phyloP scores from a whole-genome alignment of 2,797 vertebrate species.

The Scleropages formosus region DNA sequence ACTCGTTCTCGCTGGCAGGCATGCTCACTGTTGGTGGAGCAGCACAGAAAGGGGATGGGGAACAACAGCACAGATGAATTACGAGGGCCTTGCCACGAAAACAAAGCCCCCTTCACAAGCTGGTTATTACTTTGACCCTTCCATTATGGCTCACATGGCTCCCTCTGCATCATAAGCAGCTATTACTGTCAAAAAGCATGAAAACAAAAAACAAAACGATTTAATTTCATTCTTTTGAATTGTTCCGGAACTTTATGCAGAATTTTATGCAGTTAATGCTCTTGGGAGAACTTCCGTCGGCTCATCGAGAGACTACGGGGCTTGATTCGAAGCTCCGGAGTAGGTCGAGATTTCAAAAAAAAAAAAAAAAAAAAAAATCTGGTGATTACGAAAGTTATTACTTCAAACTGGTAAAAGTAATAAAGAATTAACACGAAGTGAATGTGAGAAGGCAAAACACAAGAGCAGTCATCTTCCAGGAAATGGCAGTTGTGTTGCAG shows the following conservation, averaged over 20 bases:
- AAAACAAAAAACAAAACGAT: not conserved
- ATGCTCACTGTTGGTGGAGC: constrained; percentile 85
- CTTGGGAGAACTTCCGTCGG: not conserved
- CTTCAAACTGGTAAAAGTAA: too few relatives aligned
- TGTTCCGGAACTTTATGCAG: too few relatives aligned
- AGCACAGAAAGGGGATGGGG: constrained; percentile 11
- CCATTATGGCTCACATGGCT: constrained; percentile 19
- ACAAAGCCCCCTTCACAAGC: constrained; percentile 33
- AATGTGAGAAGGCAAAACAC: too few relatives aligned
- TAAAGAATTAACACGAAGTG: too few relatives aligned
- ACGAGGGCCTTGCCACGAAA: constrained; percentile 10
- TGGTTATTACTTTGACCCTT: constrained; percentile 38
- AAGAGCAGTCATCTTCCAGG: too few relatives aligned
- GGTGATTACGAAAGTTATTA: too few relatives aligned
- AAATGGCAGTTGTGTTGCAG: too few relatives aligned
- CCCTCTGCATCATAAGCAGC: constrained; percentile 18
- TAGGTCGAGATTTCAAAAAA: not conserved
- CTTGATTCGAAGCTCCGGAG: not conserved
- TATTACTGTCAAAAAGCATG: not conserved
- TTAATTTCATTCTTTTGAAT: not conserved
- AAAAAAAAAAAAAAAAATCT: not conserved
- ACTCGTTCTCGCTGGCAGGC: constrained; percentile 97
- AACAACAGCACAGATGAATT: constrained; percentile 26
- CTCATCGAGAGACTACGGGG: too few relatives aligned
- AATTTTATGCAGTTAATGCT: not conserved